A percentile compares a stretch with the other conserved stretches of the same genome.
Conservation (phyloP, 2,888 invertebrate species). For the Amitus sp. region DNA sequence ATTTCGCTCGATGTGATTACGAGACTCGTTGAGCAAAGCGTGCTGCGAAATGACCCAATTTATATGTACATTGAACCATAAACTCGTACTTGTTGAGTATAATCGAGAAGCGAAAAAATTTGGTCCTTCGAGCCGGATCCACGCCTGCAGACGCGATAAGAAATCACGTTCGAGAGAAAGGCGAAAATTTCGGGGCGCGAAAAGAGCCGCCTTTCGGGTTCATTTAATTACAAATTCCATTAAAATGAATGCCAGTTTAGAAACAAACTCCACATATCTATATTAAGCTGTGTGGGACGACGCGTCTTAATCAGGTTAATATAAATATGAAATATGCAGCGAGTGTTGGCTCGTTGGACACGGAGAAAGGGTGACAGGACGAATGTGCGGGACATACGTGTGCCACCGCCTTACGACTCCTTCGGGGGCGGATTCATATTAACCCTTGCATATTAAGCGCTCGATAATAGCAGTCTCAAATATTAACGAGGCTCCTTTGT, state of each 20-base stretch:
- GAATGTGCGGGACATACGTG: slow-evolving; percentile 53
- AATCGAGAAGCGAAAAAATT: too few relatives aligned
- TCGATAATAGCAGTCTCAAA: slow-evolving; percentile 63
- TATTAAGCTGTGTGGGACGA: slow-evolving; percentile 62
- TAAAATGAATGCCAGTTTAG: slow-evolving; percentile 65
- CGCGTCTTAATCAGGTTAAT: slow-evolving; percentile 66
- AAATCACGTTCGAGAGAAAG: not conserved
- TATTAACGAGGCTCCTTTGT: slow-evolving; percentile 47
- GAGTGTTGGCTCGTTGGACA: slow-evolving; percentile 50
- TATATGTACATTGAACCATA: not conserved
- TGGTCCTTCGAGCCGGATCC: not conserved
- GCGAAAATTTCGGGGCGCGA: slow-evolving; percentile 21
- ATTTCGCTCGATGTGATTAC: slow-evolving; percentile 23
- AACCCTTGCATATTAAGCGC: slow-evolving; percentile 64
- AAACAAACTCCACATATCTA: slow-evolving; percentile 66
- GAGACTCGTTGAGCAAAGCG: slow-evolving; percentile 3
- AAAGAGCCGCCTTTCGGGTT: slow-evolving; percentile 57
- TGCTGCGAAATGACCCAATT: not conserved
- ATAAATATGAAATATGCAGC: slow-evolving; percentile 67
- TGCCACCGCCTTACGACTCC: slow-evolving; percentile 64
- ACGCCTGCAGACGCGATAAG: not conserved
- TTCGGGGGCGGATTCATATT: slow-evolving; percentile 64
- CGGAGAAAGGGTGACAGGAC: slow-evolving; percentile 57
- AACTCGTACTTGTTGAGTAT: not conserved
- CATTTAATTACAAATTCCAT: slow-evolving; percentile 66